A percentile compares a stretch with the other conserved stretches of the same genome.
Evolutionary conservation across 1,140 invertebrate species (phyloP).

Genomic region (Chlorops oryzae): DNA sequence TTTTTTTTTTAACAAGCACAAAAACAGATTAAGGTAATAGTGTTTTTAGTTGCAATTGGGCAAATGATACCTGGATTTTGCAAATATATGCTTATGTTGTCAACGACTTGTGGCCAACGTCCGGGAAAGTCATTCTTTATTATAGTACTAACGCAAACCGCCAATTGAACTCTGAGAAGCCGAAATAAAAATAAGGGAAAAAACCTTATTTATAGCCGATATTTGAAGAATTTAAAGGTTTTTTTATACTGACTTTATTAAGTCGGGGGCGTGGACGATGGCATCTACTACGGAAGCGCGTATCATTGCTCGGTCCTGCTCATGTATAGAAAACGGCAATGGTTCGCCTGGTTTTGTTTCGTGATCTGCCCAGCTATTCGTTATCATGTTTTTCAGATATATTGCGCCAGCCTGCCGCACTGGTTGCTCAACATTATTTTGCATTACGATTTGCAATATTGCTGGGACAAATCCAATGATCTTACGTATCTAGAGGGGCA

Average conservation of each 20-base stretch:
- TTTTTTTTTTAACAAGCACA: neutral
- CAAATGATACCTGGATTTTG: slow-evolving; percentile 49
- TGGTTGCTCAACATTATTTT: slow-evolving; percentile 80
- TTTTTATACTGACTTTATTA: slow-evolving; percentile 60
- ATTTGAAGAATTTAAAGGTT: neutral
- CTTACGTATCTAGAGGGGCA: slow-evolving; percentile 73
- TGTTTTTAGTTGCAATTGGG: neutral
- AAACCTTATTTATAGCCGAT: no score
- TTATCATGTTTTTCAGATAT: slow-evolving; percentile 94
- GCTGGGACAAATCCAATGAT: slow-evolving; percentile 93
- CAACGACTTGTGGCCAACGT: slow-evolving; percentile 91
- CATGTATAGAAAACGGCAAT: slow-evolving; percentile 83
- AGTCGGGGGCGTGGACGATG: slow-evolving; percentile 84
- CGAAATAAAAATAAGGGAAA: slow-evolving; percentile 14
- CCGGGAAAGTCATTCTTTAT: slow-evolving; percentile 95
- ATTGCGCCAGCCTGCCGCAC: slow-evolving; percentile 93
- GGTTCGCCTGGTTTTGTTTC: slow-evolving; percentile 70
- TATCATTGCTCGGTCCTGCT: slow-evolving; percentile 92
- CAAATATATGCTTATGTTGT: slow-evolving; percentile 74
- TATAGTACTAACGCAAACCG: slow-evolving; percentile 84
- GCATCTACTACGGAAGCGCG: slow-evolving; percentile 91
- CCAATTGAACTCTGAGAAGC: slow-evolving; percentile 73
- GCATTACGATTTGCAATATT: slow-evolving; percentile 89
- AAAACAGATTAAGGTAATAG: neutral
- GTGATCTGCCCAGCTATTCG: slow-evolving; percentile 80